A percentile compares a stretch with the other conserved stretches of the same genome.
phyloP scores from a whole-genome alignment of 2,888 invertebrate species.

The Cerceris ruficornis region DNA sequence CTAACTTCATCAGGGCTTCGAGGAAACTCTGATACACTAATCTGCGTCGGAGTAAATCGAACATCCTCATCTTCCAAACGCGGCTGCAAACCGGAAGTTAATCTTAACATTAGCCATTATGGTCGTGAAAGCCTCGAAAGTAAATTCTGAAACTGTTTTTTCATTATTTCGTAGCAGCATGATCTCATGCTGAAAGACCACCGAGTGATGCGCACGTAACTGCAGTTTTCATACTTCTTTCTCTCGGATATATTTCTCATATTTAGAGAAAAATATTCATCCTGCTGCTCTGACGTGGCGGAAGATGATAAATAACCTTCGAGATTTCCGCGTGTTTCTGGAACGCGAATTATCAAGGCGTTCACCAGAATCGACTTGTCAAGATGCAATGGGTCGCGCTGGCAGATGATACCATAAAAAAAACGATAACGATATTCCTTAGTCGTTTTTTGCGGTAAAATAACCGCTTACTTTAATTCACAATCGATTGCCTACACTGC shows the following conservation, averaged over 20 bases:
- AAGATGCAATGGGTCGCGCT: conserved; percentile 24
- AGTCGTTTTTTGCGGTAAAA: conserved; percentile 24
- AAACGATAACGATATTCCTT: conserved; percentile 33
- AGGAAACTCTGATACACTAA: too few species aligned
- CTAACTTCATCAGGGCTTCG: too few species aligned
- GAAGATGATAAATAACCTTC: conserved; percentile 1
- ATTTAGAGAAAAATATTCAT: neutral
- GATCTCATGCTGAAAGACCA: too few species aligned
- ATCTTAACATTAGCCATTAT: too few species aligned
- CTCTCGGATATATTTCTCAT: neutral
- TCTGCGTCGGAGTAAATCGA: too few species aligned
- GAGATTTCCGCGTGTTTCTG: neutral
- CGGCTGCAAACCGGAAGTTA: too few species aligned
- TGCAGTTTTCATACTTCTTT: too few species aligned
- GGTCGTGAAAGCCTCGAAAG: too few species aligned
- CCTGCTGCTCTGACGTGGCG: conserved; percentile 14
- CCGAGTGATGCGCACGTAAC: too few species aligned
- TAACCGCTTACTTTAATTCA: conserved; percentile 17
- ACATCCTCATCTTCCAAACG: too few species aligned
- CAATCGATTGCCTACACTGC: conserved; percentile 3
- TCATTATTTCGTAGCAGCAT: too few species aligned
- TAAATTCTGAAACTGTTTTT: too few species aligned
- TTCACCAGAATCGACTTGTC: neutral
- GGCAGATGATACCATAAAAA: conserved; percentile 38
- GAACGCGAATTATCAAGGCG: neutral